Base-by-base conservation (phyloP, 2,888 invertebrate genomes). In the Marronus borbonicus region DNA sequence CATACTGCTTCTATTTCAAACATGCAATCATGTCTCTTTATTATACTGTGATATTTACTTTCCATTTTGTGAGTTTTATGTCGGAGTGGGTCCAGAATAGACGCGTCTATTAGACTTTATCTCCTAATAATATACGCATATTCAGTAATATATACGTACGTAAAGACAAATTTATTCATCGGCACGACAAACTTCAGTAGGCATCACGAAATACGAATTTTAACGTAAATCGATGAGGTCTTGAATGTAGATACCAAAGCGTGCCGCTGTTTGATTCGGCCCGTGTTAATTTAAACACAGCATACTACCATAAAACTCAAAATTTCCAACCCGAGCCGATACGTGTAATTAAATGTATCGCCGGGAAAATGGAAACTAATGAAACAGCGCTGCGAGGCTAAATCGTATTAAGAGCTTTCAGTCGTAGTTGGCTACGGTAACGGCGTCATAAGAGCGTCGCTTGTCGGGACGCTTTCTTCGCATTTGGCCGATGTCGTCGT, bases 331-430 rank as follows among this genome's bases (percentile, higher is more conserved):
- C 44, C 24, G 20, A n/a, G 44, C 44, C 66, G 66, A 55, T 55
- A 31, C 70, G 52, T 52, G 58, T 72, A 72, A 72, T 72, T 72
- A 58, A 72, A 72, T 72, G 58, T 58, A 72, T 72, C 58, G 60
- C 20, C 39, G 72, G 20, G 58, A 72, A 72, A 72, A 72, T 72
- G 72, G 72, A 72, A 72, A 72, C 58, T 72, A 72, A 58, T 58
- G 36, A 58, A 58, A 72, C 55, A 72, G 58, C 72, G 55, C 39
- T 36, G 36, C 17, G 66, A 31, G 36, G 72, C 36, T 4, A 55
- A 72, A 72, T 72, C 72, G 72, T 31, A 72, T 72, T 72, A 72
- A 50, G 58, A 58, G 39, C 44, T 49, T 66, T 66, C 24, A 12
- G 44, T 66, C 66, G 20, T 49, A 55, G 68, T 49, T 50, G 50